These are phyloP conservation scores for Pherbina coryleti DNA, from an alignment of 2,888 invertebrate genomes.

Conservation along the genomic window DNA sequence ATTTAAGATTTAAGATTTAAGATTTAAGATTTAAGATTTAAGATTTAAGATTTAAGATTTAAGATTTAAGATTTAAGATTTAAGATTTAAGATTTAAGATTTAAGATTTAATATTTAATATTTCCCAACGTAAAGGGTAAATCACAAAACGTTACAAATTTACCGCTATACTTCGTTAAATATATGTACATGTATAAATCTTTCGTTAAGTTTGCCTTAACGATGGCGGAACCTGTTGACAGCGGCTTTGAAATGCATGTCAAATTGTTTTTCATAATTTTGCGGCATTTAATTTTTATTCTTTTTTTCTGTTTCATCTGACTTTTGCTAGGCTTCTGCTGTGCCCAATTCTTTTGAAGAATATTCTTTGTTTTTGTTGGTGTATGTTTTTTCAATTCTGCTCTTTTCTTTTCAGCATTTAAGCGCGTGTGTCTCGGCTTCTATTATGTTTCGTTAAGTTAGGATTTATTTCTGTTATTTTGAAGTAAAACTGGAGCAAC, in stretches of 20 bases:
- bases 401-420: neutral
- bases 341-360: slow-evolving; percentile 9
- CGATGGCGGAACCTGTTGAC: slow-evolving; percentile 13
- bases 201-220: neutral
- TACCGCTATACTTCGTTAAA: neutral
- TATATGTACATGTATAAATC: neutral
- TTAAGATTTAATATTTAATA: no score
- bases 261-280: slow-evolving; percentile 22
- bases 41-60: no score
- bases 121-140: no score
- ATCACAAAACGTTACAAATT: no score
- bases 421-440: neutral
- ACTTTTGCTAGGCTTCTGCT: neutral
- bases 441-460: neutral
- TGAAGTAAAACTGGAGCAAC: slow-evolving; percentile 23
- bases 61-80: no score
- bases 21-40: no score
- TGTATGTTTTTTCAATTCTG: neutral
- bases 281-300: neutral
- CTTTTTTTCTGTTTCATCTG: neutral
- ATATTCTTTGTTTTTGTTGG: neutral
- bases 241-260: slow-evolving; percentile 13
- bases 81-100: no score
- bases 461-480: slow-evolving; percentile 21
- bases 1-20: no score